A percentile compares a stretch with the other conserved stretches of the same genome.
Evolutionary conservation across 2,113 vertebrate species (phyloP).

Genomic region (Macquaria ambigua): DNA sequence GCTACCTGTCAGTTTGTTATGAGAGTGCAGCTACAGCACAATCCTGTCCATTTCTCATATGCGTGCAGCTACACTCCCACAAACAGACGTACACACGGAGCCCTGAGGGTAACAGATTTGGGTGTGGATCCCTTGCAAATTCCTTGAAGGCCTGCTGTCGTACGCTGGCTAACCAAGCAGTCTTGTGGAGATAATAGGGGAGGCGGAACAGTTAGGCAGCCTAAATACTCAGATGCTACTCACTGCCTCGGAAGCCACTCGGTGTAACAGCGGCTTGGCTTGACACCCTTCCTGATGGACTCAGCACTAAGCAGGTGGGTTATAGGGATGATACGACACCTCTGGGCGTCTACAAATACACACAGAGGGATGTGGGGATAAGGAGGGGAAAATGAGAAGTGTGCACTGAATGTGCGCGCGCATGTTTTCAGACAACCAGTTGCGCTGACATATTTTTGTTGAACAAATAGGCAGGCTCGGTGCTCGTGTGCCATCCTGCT

Average conservation of each 20-base stretch:
- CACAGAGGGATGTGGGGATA: neutral
- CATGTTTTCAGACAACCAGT: neutral
- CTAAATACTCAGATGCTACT: conserved; percentile 23
- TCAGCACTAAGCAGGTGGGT: conserved; percentile 1
- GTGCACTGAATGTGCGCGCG: neutral
- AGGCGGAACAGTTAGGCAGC: neutral
- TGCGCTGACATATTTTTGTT: neutral
- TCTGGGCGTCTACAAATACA: conserved; percentile 8
- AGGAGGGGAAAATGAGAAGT: neutral
- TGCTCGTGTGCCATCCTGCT: neutral
- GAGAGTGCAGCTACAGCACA: neutral
- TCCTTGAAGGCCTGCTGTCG: conserved; percentile 45
- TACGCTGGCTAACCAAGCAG: conserved; percentile 20
- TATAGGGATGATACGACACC: conserved; percentile 27
- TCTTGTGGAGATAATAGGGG: conserved; percentile 21
- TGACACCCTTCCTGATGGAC: conserved; percentile 7
- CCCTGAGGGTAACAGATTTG: conserved; percentile 33
- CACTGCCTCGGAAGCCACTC: neutral
- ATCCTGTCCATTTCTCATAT: conserved; percentile 4
- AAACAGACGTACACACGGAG: neutral
- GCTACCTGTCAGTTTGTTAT: neutral
- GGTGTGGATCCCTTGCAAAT: conserved; percentile 64
- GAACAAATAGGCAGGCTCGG: neutral
- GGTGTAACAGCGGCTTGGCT: neutral
- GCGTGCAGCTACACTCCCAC: conserved; percentile 22